A percentile compares a stretch with the other conserved stretches of the same genome.
These are phyloP conservation scores for Pimephales promelas DNA, from an alignment of 2,113 vertebrate species.

Conservation along the genomic window DNA sequence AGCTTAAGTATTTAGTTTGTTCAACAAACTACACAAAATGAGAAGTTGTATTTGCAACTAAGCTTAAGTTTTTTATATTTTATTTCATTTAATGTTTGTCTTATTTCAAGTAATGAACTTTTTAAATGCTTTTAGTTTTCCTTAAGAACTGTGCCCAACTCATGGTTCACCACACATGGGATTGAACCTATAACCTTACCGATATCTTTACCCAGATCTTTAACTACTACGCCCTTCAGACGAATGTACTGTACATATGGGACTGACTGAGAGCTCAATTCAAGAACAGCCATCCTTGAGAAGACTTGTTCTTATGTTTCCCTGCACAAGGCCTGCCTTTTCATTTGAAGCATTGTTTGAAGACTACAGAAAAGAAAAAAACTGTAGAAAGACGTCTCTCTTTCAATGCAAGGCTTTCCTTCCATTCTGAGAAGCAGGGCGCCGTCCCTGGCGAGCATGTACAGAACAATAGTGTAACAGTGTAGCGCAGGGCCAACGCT, in stretches of 20 bases:
- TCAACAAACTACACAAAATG: too few relatives aligned
- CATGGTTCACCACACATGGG: neutral
- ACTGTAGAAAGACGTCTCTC: constrained; percentile 54
- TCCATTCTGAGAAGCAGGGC: constrained; percentile 68
- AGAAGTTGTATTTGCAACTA: neutral
- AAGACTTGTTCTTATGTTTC: constrained; percentile 49
- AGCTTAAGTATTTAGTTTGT: too few relatives aligned
- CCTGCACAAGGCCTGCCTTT: constrained; percentile 52
- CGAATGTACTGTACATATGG: neutral
- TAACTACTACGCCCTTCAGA: constrained; percentile 14
- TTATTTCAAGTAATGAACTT: neutral
- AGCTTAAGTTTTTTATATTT: neutral
- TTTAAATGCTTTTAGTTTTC: neutral
- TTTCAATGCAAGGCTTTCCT: constrained; percentile 73
- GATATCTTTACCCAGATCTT: constrained; percentile 13
- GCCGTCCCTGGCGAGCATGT: constrained; percentile 60
- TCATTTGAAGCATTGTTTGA: constrained; percentile 54
- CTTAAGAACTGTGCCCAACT: neutral
- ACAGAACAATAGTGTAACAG: constrained; percentile 54
- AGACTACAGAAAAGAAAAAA: constrained; percentile 49
- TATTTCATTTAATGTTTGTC: neutral
- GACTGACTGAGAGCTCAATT: constrained; percentile 2
- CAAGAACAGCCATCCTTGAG: constrained; percentile 20
- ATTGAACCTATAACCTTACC: neutral
- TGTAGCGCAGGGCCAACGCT: constrained; percentile 26